Evolutionary conservation across 2,797 vertebrate species (phyloP).

Genomic region (Onychomys leucogaster): DNA sequence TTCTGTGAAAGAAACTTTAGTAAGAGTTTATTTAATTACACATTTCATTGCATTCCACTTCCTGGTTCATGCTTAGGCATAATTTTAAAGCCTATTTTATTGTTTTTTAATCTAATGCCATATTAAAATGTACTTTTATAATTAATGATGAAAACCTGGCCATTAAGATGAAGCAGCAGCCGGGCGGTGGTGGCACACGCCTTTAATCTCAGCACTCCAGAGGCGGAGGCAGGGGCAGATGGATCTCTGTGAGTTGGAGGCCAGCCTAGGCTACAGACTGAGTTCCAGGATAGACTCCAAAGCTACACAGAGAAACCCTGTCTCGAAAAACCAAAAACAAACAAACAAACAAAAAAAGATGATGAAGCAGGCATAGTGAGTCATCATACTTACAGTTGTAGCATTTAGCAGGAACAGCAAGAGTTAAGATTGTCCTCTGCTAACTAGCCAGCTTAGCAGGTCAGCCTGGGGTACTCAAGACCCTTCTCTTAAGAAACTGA

Average conservation of each 20-base stretch:
- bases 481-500: neutral
- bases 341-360: neutral
- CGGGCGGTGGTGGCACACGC: too few relatives aligned
- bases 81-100: neutral
- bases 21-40: slow-evolving; percentile 45
- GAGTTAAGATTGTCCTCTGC: neutral
- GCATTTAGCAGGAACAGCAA: neutral
- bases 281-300: too few relatives aligned
- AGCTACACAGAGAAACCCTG: too few relatives aligned
- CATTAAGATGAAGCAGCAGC: neutral
- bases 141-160: slow-evolving; percentile 20
- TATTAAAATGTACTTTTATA: slow-evolving; percentile 41
- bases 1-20: slow-evolving; percentile 24
- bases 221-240: too few relatives aligned
- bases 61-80: neutral
- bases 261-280: too few relatives aligned
- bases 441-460: neutral
- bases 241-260: too few relatives aligned
- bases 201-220: too few relatives aligned
- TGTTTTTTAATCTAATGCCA: neutral
- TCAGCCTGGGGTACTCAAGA: neutral
- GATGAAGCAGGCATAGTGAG: neutral
- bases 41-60: slow-evolving; percentile 10
- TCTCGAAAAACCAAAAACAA: too few relatives aligned
- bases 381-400: neutral